Conservation (phyloP, 2,113 vertebrate species). For the Lanius ludovicianus region DNA sequence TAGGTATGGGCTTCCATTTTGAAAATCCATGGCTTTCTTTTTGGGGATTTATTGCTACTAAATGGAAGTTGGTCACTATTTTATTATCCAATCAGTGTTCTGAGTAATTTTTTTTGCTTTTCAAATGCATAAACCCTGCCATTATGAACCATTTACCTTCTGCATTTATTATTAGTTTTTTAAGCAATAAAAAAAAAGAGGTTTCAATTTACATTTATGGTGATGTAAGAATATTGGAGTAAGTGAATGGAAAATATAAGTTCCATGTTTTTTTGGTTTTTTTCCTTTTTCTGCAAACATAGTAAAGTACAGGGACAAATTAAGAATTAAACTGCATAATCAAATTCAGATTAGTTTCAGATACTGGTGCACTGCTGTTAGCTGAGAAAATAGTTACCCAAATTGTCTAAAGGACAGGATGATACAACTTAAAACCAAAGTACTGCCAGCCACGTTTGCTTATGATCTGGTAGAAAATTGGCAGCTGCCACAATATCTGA, state of each 20-base stretch:
- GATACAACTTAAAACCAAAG: background rate
- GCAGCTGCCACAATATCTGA: background rate
- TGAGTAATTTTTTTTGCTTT: background rate
- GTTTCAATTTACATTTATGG: background rate
- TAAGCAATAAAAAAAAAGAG: background rate
- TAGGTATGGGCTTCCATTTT: background rate
- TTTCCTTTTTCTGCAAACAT: background rate
- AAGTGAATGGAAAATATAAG: background rate
- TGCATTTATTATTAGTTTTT: background rate
- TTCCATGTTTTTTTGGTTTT: background rate
- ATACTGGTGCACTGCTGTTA: background rate
- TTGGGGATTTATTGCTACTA: background rate
- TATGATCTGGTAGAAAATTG: background rate
- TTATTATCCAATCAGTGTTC: background rate
- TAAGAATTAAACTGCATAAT: background rate
- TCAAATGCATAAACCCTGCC: background rate
- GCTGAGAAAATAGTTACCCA: background rate
- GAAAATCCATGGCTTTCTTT: background rate
- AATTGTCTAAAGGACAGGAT: background rate
- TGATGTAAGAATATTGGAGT: background rate
- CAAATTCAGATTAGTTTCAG: background rate
- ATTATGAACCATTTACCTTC: background rate
- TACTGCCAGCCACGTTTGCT: background rate
- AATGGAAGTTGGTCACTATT: background rate
- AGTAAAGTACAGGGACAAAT: background rate